phyloP scores from a whole-genome alignment of 2,797 vertebrate genomes.

The Octomys mimax region DNA sequence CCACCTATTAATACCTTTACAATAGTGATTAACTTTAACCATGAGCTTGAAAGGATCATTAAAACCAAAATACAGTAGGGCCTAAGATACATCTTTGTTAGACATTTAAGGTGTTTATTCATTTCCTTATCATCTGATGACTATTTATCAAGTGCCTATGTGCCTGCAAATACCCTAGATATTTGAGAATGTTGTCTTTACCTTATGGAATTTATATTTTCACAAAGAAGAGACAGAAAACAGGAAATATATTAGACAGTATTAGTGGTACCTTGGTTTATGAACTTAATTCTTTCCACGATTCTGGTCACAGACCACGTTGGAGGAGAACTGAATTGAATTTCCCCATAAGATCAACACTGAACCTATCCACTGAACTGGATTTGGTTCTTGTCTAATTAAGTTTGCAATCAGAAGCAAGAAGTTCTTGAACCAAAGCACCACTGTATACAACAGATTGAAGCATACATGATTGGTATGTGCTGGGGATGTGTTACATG shows the following conservation, averaged over 20 bases:
- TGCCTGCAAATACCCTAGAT: background rate
- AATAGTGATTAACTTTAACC: background rate
- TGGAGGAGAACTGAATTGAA: background rate
- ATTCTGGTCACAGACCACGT: background rate
- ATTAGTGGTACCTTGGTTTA: background rate
- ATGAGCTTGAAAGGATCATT: background rate
- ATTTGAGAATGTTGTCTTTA: background rate
- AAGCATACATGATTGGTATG: background rate
- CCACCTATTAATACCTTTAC: background rate
- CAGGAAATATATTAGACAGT: background rate
- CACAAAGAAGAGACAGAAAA: background rate
- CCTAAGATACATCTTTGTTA: background rate
- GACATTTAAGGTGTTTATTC: conserved; percentile 31
- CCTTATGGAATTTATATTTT: conserved; percentile 19
- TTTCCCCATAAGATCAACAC: background rate
- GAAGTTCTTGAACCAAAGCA: background rate
- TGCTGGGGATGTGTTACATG: background rate
- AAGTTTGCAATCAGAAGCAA: background rate
- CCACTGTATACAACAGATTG: background rate
- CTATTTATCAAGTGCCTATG: background rate
- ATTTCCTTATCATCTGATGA: background rate
- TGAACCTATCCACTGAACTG: background rate
- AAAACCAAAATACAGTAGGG: background rate
- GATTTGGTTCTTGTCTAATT: background rate
- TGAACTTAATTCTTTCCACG: background rate